Conservation (phyloP, 2,797 vertebrate species). For the Squalus acanthias region DNA sequence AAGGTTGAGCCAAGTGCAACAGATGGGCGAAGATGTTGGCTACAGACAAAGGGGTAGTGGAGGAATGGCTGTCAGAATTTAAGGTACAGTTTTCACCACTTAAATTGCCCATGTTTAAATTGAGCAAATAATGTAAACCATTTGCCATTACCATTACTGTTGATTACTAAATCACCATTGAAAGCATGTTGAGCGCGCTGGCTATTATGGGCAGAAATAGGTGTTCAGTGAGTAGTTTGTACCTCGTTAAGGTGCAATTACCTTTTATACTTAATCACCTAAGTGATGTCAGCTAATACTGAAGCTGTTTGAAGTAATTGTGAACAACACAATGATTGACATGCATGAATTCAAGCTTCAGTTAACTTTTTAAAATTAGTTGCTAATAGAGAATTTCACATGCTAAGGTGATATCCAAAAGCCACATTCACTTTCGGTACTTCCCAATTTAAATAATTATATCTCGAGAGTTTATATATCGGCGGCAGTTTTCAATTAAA, state of each 20-base stretch:
- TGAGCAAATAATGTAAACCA: background rate
- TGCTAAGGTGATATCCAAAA: background rate
- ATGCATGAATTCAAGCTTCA: background rate
- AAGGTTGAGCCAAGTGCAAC: conserved; percentile 68
- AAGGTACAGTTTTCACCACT: conserved; percentile 68
- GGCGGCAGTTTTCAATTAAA: background rate
- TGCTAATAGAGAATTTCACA: background rate
- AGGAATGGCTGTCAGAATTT: conserved; percentile 97
- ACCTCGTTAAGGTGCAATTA: background rate
- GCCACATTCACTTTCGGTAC: background rate
- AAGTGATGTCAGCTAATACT: no score
- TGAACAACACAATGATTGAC: background rate
- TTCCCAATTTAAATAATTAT: background rate
- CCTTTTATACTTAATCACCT: background rate
- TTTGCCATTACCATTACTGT: background rate
- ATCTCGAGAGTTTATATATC: background rate
- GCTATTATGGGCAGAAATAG: background rate
- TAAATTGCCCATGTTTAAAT: background rate
- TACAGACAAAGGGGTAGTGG: conserved; percentile 90
- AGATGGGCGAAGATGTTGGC: conserved; percentile 92
- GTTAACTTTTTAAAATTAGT: no score
- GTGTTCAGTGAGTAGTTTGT: background rate
- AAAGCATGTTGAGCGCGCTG: background rate
- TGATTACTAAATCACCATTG: background rate
- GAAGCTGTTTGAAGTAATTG: background rate